Evolutionary conservation across 2,113 vertebrate genomes (phyloP), one percentile per base, ranked within the genome.

Genomic region (Corythaeola cristata): DNA sequence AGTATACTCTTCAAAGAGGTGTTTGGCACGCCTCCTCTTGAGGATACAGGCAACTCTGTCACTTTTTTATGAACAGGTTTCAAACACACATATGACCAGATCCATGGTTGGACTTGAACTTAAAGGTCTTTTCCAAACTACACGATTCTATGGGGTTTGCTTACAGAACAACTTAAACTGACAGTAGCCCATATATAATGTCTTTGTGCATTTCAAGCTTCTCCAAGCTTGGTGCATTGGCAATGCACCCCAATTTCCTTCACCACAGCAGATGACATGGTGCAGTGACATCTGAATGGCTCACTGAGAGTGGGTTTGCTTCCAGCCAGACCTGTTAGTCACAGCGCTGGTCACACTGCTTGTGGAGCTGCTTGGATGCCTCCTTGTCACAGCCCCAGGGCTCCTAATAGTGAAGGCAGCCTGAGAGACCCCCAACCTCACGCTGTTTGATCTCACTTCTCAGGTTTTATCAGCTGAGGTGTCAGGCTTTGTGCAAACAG

Each of bases 231-330:
- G 26, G 23, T 39, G 58, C 21, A 7, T 44, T 24, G 22, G 26
- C 58, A 80, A 6, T 2, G 2, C 9, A 37, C 37, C 6, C 8
- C 49, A 59, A 10, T 45, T 64, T 64, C 33, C 21, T 58, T 56
- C 49, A 9, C 17, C 1, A 3, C 39, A 59, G 55, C 18, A 55
- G n/a, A 66, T 26, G 50, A 55, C 14, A 5, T 1, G 4, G n/a
- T 64, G 33, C 37, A 74, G n/a, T 6, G 11, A 28, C 15, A 53
- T 16, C 15, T 5, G 8, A 33, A 52, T 28, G 12, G 7, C 26
- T 35, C 4, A 0, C 15, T 37, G 6, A 39, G 44, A 79, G 37
- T 2, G 1, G 44, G 11, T 33, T 45, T 1, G 0, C 19, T 93
- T 58, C 55, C 72, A 75, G 47, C 13, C 3, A 4, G 13, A 66